Evolutionary conservation across 2,113 vertebrate species (phyloP).

Genomic region (Canis aureus): DNA sequence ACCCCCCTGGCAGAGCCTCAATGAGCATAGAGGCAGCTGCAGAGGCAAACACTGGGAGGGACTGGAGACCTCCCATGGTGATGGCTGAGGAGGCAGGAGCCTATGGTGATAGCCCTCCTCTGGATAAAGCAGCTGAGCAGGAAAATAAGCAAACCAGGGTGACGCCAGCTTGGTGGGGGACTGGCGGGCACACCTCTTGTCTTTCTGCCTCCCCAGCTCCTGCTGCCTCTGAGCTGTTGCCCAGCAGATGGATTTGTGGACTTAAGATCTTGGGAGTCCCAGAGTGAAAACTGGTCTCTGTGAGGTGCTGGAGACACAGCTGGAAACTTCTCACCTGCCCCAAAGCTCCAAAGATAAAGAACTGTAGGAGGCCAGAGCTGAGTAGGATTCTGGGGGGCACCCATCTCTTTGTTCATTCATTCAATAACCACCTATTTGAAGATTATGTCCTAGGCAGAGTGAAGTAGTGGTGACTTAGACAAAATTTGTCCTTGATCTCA

Average conservation of each 20-base stretch:
- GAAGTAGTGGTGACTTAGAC: too few relatives aligned
- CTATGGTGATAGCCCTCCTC: not conserved
- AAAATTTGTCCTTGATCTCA: not conserved
- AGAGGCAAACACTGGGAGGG: not conserved
- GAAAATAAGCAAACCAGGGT: not conserved
- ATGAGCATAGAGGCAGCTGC: not conserved
- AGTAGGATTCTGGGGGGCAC: not conserved
- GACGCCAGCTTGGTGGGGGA: not conserved
- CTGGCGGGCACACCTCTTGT: accelerated
- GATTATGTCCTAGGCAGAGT: too few relatives aligned
- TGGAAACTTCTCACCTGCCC: not conserved
- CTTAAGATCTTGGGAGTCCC: not conserved
- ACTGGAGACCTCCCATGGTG: not conserved
- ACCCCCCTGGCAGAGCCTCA: not conserved
- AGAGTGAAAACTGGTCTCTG: not conserved
- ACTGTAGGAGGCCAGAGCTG: not conserved
- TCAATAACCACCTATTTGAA: not conserved
- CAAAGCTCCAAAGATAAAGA: not conserved
- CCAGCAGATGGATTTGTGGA: constrained; percentile 11
- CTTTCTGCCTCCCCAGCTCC: not conserved
- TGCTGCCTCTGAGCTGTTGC: not conserved
- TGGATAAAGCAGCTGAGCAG: not conserved
- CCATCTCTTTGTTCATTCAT: not conserved
- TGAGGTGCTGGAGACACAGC: not conserved
- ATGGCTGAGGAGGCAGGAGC: not conserved